These are phyloP conservation scores for Dicrostonyx torquatus DNA, from an alignment of 2,797 vertebrate species.

Conservation along the genomic window DNA sequence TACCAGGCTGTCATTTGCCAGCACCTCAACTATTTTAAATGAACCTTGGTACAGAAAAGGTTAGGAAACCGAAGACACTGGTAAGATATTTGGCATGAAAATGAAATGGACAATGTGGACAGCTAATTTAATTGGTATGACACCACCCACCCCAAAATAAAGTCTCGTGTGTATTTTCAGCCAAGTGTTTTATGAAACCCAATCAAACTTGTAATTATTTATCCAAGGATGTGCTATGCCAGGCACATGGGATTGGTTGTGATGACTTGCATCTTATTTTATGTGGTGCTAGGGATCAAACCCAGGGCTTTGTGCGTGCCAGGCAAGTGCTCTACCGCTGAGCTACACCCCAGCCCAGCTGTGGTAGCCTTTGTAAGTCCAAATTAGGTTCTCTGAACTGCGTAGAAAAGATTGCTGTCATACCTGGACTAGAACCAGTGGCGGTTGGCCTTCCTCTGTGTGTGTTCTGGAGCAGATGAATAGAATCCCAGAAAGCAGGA, in stretches of 20 bases:
- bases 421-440: background rate
- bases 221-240: background rate
- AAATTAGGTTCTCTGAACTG: background rate
- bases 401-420: background rate
- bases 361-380: background rate
- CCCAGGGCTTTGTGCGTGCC: background rate
- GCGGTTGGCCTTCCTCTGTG: background rate
- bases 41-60: constrained; percentile 36
- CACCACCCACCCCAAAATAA: background rate
- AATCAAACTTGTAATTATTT: constrained; percentile 15
- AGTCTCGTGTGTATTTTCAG: background rate
- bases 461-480: background rate
- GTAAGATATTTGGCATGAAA: background rate
- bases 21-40: constrained; percentile 17
- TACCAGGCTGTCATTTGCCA: background rate
- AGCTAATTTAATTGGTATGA: background rate
- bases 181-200: background rate
- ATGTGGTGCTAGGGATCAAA: background rate
- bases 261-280: background rate
- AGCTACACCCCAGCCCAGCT: background rate
- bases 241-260: background rate
- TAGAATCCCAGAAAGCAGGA: background rate
- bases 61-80: constrained; percentile 14
- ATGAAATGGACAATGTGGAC: background rate
- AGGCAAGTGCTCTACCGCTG: background rate